These are phyloP conservation scores for Setipinna tenuifilis DNA, from an alignment of 2,797 vertebrate genomes.

Conservation along the genomic window DNA sequence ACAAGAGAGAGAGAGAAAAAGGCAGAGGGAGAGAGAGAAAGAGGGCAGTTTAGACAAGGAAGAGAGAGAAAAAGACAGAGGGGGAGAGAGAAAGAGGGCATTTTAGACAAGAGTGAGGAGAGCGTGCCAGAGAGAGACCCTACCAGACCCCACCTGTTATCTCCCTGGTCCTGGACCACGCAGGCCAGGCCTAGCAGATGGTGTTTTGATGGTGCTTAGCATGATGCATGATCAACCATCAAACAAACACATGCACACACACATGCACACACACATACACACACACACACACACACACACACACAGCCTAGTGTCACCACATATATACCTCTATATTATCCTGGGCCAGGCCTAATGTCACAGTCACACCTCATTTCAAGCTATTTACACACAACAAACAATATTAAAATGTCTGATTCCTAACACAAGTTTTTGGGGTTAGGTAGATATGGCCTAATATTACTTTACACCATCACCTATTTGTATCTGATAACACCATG, in stretches of 20 bases:
- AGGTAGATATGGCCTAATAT: too few species aligned
- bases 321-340: too few species aligned
- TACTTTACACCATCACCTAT: too few species aligned
- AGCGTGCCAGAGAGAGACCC: neutral
- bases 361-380: too few species aligned
- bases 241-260: slow-evolving; percentile 9
- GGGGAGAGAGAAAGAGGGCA: slow-evolving; percentile 28
- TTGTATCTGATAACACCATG: too few species aligned
- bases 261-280: slow-evolving; percentile 26
- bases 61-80: neutral
- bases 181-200: slow-evolving; percentile 43
- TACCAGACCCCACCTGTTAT: slow-evolving; percentile 14
- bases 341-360: too few species aligned
- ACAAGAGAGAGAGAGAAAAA: neutral
- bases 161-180: neutral
- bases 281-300: neutral
- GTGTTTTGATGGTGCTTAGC: slow-evolving; percentile 39
- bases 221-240: slow-evolving; percentile 31
- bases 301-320: neutral
- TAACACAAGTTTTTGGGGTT: too few species aligned
- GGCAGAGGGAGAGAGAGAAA: neutral
- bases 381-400: too few species aligned
- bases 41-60: too few species aligned
- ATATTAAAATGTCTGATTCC: too few species aligned
- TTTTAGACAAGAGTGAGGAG: neutral